Conservation (phyloP, 1,140 invertebrate genomes). For the Sitodiplosis mosellana region DNA sequence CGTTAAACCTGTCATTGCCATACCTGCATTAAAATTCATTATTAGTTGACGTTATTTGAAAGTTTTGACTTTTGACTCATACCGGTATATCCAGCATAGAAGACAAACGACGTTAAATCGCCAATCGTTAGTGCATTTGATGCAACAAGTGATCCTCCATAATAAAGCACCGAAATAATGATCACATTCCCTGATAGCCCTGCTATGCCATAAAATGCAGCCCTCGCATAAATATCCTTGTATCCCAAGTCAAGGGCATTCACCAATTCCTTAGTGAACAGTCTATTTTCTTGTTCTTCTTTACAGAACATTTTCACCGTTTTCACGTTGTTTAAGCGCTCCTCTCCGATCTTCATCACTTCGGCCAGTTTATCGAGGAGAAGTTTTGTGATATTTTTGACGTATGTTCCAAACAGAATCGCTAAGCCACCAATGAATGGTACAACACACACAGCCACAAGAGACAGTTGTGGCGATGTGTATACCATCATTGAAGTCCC, state of each 20-base stretch:
- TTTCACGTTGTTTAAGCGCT: slow-evolving; percentile 81
- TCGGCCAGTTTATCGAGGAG: slow-evolving; percentile 70
- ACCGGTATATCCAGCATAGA: slow-evolving; percentile 88
- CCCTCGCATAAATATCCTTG: slow-evolving; percentile 71
- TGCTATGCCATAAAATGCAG: slow-evolving; percentile 82
- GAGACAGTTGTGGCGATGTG: slow-evolving; percentile 71
- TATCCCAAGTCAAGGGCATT: slow-evolving; percentile 63
- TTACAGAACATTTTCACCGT: slow-evolving; percentile 87
- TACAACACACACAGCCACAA: slow-evolving; percentile 70
- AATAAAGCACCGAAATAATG: slow-evolving; percentile 82
- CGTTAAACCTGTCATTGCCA: slow-evolving; percentile 70
- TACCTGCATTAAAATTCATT: too few relatives aligned
- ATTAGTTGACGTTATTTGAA: too few relatives aligned
- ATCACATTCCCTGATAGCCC: slow-evolving; percentile 86
- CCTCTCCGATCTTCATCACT: slow-evolving; percentile 75
- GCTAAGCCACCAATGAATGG: slow-evolving; percentile 73
- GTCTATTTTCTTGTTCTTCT: slow-evolving; percentile 54
- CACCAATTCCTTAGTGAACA: slow-evolving; percentile 50
- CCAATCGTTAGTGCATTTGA: slow-evolving; percentile 70
- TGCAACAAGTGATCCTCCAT: slow-evolving; percentile 76
- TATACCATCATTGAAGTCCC: slow-evolving; percentile 87
- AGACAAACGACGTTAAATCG: slow-evolving; percentile 71
- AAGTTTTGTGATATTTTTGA: slow-evolving; percentile 64
- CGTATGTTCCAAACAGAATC: slow-evolving; percentile 75
- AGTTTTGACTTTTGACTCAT: too few relatives aligned